Percentiles rank a stretch among this genome's conserved stretches.
Evolutionary conservation across 2,113 vertebrate genomes (phyloP).

Genomic region (Bubo bubo): DNA sequence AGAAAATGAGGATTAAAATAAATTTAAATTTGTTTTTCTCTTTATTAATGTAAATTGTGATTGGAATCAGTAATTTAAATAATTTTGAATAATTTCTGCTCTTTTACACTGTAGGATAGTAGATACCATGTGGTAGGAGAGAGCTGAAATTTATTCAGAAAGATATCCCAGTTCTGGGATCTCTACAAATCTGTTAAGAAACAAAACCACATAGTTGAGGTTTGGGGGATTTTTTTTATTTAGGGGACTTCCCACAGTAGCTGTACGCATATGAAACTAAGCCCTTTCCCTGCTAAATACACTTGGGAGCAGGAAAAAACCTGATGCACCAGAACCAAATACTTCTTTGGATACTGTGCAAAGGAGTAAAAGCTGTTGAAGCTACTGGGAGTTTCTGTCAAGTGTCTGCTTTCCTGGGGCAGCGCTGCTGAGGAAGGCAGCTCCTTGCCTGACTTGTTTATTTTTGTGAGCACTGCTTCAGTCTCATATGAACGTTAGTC

Average conservation of each 20-base stretch:
- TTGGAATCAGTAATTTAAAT: slow-evolving; percentile 59
- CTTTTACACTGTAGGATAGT: neutral
- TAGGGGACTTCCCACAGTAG: neutral
- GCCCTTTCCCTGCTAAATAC: neutral
- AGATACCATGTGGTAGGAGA: neutral
- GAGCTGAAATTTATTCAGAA: neutral
- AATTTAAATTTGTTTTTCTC: slow-evolving; percentile 56
- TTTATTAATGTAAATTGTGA: slow-evolving; percentile 23
- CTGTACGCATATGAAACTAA: fast-evolving
- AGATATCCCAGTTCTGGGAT: neutral
- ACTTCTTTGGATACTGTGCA: neutral
- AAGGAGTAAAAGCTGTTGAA: neutral
- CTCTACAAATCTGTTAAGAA: neutral
- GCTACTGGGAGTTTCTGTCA: neutral
- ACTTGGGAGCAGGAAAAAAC: neutral
- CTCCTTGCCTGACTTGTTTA: neutral
- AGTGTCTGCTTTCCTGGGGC: neutral
- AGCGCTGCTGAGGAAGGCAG: neutral
- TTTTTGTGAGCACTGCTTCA: neutral
- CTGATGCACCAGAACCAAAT: neutral
- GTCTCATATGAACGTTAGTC: neutral
- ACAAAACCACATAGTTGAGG: neutral
- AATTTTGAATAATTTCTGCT: slow-evolving; percentile 28
- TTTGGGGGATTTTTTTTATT: neutral
- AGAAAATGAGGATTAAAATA: slow-evolving; percentile 33